Evolutionary conservation across 1,140 invertebrate species (phyloP).

Genomic region (Meloidogyne floridensis): DNA sequence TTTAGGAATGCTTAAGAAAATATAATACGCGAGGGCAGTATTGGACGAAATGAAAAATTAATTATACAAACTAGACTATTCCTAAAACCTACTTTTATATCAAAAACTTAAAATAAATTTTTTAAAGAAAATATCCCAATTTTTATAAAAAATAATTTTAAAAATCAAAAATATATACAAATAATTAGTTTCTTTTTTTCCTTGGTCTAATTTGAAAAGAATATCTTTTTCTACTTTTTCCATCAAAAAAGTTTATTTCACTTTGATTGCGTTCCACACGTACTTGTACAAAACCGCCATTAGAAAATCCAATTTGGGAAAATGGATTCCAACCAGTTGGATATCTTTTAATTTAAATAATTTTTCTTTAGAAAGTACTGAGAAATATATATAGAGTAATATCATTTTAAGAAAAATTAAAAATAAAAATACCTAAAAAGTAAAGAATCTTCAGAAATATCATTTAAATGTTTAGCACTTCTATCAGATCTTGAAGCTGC

Average conservation of each 20-base stretch:
- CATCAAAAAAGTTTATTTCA: slow-evolving; percentile 39
- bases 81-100: too few species aligned
- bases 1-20: too few species aligned
- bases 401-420: slow-evolving; percentile 14
- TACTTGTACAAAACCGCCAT: slow-evolving; percentile 45
- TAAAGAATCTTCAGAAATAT: slow-evolving; percentile 34
- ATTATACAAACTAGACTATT: too few species aligned
- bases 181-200: slow-evolving; percentile 15
- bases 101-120: too few species aligned
- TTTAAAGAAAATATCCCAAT: too few species aligned
- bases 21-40: too few species aligned
- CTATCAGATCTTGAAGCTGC: slow-evolving; percentile 57
- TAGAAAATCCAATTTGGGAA: slow-evolving; percentile 42
- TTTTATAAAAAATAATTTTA: too few species aligned
- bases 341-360: slow-evolving; percentile 35
- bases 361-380: neutral
- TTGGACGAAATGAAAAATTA: too few species aligned
- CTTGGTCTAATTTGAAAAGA: slow-evolving; percentile 37
- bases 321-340: slow-evolving; percentile 45
- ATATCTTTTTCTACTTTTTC: slow-evolving; percentile 40
- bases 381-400: too few species aligned
- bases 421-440: slow-evolving; percentile 39
- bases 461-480: slow-evolving; percentile 39
- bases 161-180: neutral
- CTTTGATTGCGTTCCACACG: slow-evolving; percentile 27